Evolutionary conservation across 2,797 vertebrate species (phyloP).

Genomic region (Sebastolobus altivelis): DNA sequence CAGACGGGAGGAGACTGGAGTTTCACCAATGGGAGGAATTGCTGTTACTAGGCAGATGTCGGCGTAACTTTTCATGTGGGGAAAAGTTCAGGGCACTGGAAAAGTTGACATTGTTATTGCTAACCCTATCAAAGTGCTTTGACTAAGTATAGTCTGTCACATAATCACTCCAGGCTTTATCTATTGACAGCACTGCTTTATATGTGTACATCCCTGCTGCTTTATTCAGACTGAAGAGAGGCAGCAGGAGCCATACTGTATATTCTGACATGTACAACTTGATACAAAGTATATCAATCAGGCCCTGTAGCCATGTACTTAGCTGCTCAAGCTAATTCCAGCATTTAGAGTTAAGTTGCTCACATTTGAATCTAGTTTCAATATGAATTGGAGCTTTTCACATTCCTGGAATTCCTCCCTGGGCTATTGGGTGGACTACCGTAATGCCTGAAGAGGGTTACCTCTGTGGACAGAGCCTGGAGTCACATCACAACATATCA

Average conservation of each 20-base stretch:
- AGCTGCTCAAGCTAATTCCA: conserved; percentile 9
- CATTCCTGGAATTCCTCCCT: conserved; percentile 91
- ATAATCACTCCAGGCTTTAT: background rate
- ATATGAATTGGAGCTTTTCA: conserved; percentile 85
- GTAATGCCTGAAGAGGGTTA: conserved; percentile 68
- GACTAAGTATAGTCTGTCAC: background rate
- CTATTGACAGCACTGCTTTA: background rate
- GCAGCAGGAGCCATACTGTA: background rate
- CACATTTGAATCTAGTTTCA: conserved; percentile 79
- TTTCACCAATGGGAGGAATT: conserved; percentile 89
- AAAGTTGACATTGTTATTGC: conserved; percentile 56
- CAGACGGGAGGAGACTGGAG: conserved; percentile 85
- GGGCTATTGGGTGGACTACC: conserved; percentile 78
- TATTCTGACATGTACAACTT: background rate
- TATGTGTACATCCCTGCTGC: background rate
- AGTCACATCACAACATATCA: conserved; percentile 4
- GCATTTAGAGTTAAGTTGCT: conserved; percentile 54
- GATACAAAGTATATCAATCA: background rate
- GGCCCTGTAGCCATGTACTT: background rate
- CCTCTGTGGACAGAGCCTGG: conserved; percentile 12
- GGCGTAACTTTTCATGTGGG: conserved; percentile 75
- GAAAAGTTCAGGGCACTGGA: conserved; percentile 66
- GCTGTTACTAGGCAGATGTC: conserved; percentile 95
- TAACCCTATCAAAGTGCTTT: conserved; percentile 45
- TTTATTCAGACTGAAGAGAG: background rate